Conservation (phyloP, 2,797 vertebrate genomes). For the Pangasius sanitwongsei region DNA sequence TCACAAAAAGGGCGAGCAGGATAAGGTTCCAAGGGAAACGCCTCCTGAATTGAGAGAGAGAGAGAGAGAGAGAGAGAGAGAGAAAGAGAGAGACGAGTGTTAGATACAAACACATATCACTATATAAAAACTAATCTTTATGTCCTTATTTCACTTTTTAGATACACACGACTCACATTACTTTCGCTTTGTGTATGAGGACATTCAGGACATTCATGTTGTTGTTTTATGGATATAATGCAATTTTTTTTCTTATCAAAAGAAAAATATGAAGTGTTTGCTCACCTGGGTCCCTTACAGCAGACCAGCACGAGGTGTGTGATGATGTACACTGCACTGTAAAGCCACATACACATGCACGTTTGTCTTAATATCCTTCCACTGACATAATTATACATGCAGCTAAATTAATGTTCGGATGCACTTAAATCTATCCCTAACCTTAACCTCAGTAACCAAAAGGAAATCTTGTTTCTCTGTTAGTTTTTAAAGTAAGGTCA, state of each 20-base stretch:
- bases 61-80: background rate
- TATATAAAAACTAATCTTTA: background rate
- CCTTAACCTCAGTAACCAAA: background rate
- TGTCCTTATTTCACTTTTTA: background rate
- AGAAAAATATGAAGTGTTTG: background rate
- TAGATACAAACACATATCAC: background rate
- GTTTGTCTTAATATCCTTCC: background rate
- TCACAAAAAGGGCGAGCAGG: constrained; percentile 88
- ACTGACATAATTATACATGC: background rate
- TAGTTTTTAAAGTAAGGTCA: background rate
- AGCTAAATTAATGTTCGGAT: background rate
- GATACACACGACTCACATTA: background rate
- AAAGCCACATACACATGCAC: background rate
- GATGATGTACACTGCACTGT: constrained; percentile 75
- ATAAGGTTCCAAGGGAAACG: constrained; percentile 94
- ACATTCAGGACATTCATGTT: background rate
- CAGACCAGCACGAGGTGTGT: constrained; percentile 88
- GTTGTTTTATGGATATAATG: background rate
- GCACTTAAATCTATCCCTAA: background rate
- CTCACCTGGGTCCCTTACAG: constrained; percentile 93
- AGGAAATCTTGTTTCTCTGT: background rate
- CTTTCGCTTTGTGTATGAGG: background rate
- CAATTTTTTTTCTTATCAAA: too few relatives aligned
- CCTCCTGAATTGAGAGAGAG: constrained; percentile 75
- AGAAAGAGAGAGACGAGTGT: background rate